These are phyloP conservation scores for Charaxes varanes DNA, from an alignment of 1,140 invertebrate genomes.

Conservation along the genomic window DNA sequence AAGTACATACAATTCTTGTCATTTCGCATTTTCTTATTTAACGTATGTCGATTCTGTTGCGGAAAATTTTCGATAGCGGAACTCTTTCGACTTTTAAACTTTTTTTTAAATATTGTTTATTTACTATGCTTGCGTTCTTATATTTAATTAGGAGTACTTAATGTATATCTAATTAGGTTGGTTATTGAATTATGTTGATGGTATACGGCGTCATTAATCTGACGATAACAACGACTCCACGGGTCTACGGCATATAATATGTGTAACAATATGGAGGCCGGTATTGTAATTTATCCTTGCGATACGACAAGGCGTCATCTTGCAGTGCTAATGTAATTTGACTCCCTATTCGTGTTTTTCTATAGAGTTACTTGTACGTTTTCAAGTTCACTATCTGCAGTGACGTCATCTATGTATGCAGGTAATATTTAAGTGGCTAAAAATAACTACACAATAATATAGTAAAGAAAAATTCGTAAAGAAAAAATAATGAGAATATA, in stretches of 20 bases:
- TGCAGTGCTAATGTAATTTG: slow-evolving; percentile 20
- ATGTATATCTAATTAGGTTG: slow-evolving; percentile 12
- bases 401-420: slow-evolving; percentile 24
- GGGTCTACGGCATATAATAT: neutral
- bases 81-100: too few species aligned
- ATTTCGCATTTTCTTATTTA: too few species aligned
- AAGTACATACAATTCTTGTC: too few species aligned
- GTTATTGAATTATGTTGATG: slow-evolving; percentile 7
- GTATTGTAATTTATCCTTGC: slow-evolving; percentile 20
- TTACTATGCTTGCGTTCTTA: neutral
- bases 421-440: slow-evolving; percentile 15
- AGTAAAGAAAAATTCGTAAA: too few species aligned
- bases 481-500: too few species aligned
- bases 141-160: slow-evolving; percentile 4
- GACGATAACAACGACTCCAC: slow-evolving; percentile 20
- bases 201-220: slow-evolving; percentile 19
- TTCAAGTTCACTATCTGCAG: slow-evolving; percentile 23
- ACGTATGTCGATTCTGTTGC: too few species aligned
- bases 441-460: too few species aligned
- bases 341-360: slow-evolving; percentile 14
- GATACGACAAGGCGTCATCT: slow-evolving; percentile 20
- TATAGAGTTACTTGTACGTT: slow-evolving; percentile 6
- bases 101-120: slow-evolving; percentile 1
- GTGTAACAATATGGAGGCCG: slow-evolving; percentile 17
- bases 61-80: slow-evolving; percentile 6